Evolutionary conservation across 1,140 invertebrate species (phyloP), one percentile per base, ranked within the genome.

Genomic region (Phocides pigmalion): DNA sequence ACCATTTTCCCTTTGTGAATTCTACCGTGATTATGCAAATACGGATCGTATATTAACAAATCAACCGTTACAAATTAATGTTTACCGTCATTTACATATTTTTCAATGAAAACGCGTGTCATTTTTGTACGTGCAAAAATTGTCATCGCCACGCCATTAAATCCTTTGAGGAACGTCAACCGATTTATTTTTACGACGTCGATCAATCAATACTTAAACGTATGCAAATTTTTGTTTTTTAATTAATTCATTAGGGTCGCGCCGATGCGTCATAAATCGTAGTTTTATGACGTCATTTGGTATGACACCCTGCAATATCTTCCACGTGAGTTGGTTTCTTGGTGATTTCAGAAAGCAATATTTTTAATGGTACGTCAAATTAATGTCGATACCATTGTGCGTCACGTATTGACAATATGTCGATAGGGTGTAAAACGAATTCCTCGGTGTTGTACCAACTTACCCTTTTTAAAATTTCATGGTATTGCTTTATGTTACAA

Each of bases 11-110:
- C 53, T 76, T 76, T 77, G 68, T 67, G 44, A 58, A 67, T 46
- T 50, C 42, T 51, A 74, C 42, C 56, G 54, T 84, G 76, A 90
- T 90, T 90, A 90, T 90, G 88, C 78, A 82, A 90, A 90, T 87
- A 46, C 42, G 6, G 37, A 62, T 79, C 71, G 67, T 79, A 75
- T 80, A 88, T 88, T 86, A 87, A 79, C 85, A 90, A 88, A 89
- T 90, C 84, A 89, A 81, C 88, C 88, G 88, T 89, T 87, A 86
- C 86, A 89, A 90, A 89, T 89, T 84, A 81, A 81, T 90, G 82
- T 90, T 89, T 89, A 89, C 76, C 28, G 64, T 82, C 72, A 90
- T 90, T 89, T 76, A 76, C 88, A 90, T 90, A 89, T 74, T 77
- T 71, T 81, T 76, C 68, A 78, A 86, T 79, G 68, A 78, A 90